Conservation (phyloP, 1,140 invertebrate species). For the Diploscapter pachys region DNA sequence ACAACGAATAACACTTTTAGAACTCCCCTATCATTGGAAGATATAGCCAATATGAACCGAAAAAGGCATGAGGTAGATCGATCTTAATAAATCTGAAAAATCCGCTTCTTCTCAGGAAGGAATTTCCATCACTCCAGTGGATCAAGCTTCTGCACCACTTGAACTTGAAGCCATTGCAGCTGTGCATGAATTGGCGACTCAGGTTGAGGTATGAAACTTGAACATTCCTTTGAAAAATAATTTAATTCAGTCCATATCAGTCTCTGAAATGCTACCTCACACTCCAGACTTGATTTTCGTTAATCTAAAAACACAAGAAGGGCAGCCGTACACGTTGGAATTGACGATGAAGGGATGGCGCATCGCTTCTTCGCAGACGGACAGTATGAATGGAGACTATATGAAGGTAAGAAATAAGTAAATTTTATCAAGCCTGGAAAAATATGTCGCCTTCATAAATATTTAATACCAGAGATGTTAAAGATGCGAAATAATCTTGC, state of each 20-base stretch:
- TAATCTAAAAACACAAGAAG: slow-evolving; percentile 55
- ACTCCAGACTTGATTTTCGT: slow-evolving; percentile 57
- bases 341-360: slow-evolving; percentile 58
- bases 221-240: neutral
- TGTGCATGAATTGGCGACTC: slow-evolving; percentile 50
- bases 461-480: no score
- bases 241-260: slow-evolving; percentile 44
- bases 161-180: slow-evolving; percentile 58
- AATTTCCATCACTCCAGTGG: slow-evolving; percentile 4
- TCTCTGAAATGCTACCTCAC: slow-evolving; percentile 54
- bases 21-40: slow-evolving; percentile 50
- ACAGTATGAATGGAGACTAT: slow-evolving; percentile 57
- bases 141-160: slow-evolving; percentile 36
- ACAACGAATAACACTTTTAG: slow-evolving; percentile 13
- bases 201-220: neutral
- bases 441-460: no score
- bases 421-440: no score
- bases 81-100: neutral
- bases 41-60: slow-evolving; percentile 51
- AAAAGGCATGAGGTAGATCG: slow-evolving; percentile 36
- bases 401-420: slow-evolving; percentile 33
- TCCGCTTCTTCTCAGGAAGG: slow-evolving; percentile 24
- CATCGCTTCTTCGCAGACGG: slow-evolving; percentile 50
- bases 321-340: slow-evolving; percentile 51
- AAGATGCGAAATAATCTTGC: no score